Evolutionary conservation across 2,888 invertebrate species (phyloP).

Genomic region (Meandrusa payeni): DNA sequence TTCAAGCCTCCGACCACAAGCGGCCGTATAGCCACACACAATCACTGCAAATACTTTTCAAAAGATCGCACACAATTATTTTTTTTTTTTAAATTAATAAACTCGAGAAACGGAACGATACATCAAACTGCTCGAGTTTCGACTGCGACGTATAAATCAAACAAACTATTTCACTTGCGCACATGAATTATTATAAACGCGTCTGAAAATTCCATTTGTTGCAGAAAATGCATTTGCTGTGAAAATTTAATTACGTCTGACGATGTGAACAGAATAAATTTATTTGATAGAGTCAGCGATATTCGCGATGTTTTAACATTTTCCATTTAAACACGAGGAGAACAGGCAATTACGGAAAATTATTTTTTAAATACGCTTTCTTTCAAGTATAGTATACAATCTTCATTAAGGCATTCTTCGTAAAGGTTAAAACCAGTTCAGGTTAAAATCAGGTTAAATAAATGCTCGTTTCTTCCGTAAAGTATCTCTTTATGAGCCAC

Average conservation of each 20-base stretch:
- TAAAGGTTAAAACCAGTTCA: too few species aligned
- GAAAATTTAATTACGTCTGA: constrained; percentile 24
- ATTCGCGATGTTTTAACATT: constrained; percentile 10
- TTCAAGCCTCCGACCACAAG: too few species aligned
- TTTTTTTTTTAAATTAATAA: too few species aligned
- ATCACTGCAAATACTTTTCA: too few species aligned
- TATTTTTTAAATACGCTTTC: too few species aligned
- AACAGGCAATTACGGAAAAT: constrained; percentile 2
- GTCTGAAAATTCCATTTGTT: constrained; percentile 24
- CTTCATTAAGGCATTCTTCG: too few species aligned
- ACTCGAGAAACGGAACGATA: constrained; percentile 2
- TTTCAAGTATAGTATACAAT: too few species aligned
- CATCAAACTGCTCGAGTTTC: constrained; percentile 16
- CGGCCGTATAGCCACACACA: too few species aligned
- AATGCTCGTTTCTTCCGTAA: too few species aligned
- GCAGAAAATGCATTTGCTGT: constrained; percentile 25
- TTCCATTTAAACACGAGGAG: constrained; percentile 14
- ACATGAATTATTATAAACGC: constrained; percentile 9
- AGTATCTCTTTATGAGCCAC: too few species aligned
- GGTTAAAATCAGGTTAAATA: too few species aligned
- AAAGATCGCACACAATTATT: too few species aligned
- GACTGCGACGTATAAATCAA: constrained; percentile 22
- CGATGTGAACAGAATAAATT: constrained; percentile 23
- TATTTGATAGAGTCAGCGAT: constrained; percentile 19
- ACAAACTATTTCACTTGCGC: constrained; percentile 19